These are phyloP conservation scores for Drosophila subpulchrella DNA, from an alignment of 1,140 invertebrate genomes.

Conservation along the genomic window DNA sequence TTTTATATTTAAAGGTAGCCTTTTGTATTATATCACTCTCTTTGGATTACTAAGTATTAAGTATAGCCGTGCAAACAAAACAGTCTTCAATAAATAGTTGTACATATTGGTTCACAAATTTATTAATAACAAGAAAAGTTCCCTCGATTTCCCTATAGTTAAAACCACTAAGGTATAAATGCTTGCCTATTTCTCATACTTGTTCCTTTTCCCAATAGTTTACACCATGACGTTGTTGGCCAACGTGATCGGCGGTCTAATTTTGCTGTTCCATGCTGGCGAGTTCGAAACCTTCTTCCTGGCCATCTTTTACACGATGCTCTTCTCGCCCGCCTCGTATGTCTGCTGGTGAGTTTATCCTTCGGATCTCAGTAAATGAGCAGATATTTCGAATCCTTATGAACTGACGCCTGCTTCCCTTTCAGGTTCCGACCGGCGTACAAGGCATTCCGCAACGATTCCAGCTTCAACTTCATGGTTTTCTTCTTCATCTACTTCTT, in stretches of 20 bases:
- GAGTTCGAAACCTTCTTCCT: constrained; percentile 93
- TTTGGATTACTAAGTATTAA: no score
- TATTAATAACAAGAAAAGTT: no score
- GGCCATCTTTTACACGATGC: constrained; percentile 93
- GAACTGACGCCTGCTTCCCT: constrained; percentile 5
- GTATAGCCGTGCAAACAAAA: no score
- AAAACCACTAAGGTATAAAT: not conserved
- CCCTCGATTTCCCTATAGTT: no score
- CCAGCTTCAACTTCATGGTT: constrained; percentile 99
- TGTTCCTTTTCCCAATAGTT: constrained; percentile 86
- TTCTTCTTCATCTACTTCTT: constrained; percentile 99
- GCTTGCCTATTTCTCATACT: not conserved
- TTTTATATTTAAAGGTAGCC: no score
- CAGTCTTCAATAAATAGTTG: no score
- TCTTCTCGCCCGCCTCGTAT: constrained; percentile 98
- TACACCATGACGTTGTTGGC: constrained; percentile 93
- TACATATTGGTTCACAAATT: no score
- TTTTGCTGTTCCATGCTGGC: constrained; percentile 88
- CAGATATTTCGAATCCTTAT: no score
- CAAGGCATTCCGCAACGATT: constrained; percentile 94
- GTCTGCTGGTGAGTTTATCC: constrained; percentile 94
- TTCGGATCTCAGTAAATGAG: not conserved
- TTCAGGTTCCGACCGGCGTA: constrained; percentile 87
- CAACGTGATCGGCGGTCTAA: constrained; percentile 94
- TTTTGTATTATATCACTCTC: no score